Evolutionary conservation across 2,797 vertebrate genomes (phyloP).

Genomic region (Micropoecilia bifurca): DNA sequence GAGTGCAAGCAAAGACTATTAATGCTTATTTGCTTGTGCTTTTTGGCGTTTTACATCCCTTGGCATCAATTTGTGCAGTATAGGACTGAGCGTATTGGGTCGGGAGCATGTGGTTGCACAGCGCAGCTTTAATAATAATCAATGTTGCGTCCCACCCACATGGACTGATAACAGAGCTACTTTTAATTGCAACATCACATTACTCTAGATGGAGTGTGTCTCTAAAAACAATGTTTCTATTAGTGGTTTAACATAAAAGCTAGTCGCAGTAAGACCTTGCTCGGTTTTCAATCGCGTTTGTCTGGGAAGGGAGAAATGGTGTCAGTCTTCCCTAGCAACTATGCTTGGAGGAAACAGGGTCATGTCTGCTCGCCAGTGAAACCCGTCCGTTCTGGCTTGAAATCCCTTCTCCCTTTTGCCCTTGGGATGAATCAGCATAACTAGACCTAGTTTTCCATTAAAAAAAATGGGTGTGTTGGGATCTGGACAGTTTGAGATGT

Average conservation of each 20-base stretch:
- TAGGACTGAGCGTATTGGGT: not conserved
- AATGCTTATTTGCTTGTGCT: conserved; percentile 18
- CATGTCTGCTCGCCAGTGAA: conserved; percentile 44
- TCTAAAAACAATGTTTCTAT: conserved; percentile 9
- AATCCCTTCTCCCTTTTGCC: conserved; percentile 28
- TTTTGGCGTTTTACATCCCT: conserved; percentile 19
- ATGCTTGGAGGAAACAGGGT: conserved; percentile 51
- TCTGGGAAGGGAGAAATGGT: conserved; percentile 50
- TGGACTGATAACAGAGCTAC: not conserved
- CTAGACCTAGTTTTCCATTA: conserved; percentile 47
- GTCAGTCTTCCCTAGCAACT: conserved; percentile 50
- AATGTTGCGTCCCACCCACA: not conserved
- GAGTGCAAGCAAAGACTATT: not conserved
- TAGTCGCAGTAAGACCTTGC: conserved; percentile 23
- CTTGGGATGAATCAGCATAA: conserved; percentile 42
- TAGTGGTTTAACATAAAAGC: not conserved
- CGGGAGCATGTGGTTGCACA: not conserved
- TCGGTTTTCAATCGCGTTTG: conserved; percentile 30
- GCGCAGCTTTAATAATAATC: not conserved
- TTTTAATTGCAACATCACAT: conserved; percentile 13
- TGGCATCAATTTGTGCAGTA: conserved; percentile 12
- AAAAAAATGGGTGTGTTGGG: conserved; percentile 14
- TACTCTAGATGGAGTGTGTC: not conserved
- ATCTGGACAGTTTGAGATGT: conserved; percentile 23
- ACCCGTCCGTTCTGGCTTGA: conserved; percentile 35